Base-by-base conservation (phyloP, 1,140 invertebrate species). In the Hylaeus volcanicus region DNA sequence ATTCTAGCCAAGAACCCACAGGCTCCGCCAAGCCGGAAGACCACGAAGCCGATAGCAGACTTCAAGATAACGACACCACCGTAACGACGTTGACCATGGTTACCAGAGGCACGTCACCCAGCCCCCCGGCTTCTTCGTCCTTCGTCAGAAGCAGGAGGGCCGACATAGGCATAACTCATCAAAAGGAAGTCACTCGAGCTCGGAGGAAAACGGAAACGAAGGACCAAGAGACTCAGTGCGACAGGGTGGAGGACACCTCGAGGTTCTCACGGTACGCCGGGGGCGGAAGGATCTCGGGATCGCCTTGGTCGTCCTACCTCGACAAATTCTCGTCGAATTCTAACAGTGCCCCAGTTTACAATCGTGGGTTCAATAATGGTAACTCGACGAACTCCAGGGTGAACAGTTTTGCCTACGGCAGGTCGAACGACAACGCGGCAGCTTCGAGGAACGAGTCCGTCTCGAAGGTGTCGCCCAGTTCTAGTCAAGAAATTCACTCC, bases 31-130 rank as follows among this genome's bases (percentile, higher is more conserved):
- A 77, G 53, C 14, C 65, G 1, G 75, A 79, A 26, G 81, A 84
- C 12, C 39, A 65, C 12, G 68, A 88, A 5, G 58, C 5, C 2
- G 81, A 84, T 4, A 65, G 69, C 56, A 84, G 81, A 69, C 39
- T 74, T 39, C 58, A 92, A 76, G 88, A 90, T 14, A 79, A 78
- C 1, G 93, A 93, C 14, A 92, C 94, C 14, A 92, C 94, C 66
- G 89, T 94, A 45, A 94, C 94, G 1, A 94, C 94, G 1, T 87
- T 97, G 5, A 94, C 94, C 5, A 94, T 97, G 37, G 93, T 96
- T 0, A 96, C 96, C 0, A 93, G 97, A 83, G 95, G 95, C 56
- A 97, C 96, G 1, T 97, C 96, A 9, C 97, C 96, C 1, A 96
- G 95, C 0, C 94, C 96, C 2, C 96, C 96, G 1, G 94, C 95